A percentile compares a stretch with the other conserved stretches of the same genome.
Conservation (phyloP, 2,113 vertebrate species). For the Oreochromis niloticus region DNA sequence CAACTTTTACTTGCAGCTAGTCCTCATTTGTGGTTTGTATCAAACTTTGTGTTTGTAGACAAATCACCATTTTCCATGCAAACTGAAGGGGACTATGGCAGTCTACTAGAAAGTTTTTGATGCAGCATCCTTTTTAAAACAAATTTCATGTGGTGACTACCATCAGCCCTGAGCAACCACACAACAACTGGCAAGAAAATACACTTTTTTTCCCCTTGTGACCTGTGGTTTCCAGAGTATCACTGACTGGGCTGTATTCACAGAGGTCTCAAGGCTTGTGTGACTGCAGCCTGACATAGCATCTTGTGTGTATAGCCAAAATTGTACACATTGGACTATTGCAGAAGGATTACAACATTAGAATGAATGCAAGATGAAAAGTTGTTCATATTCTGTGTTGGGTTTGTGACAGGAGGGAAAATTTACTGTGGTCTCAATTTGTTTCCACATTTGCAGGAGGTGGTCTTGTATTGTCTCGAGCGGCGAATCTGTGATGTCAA, state of each 20-base stretch:
- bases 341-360: neutral
- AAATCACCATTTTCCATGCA: neutral
- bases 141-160: neutral
- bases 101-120: neutral
- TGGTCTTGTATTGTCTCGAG: constrained; percentile 90
- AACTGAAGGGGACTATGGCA: neutral
- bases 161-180: neutral
- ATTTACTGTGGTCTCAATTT: neutral
- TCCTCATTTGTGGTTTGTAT: neutral
- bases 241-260: neutral
- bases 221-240: neutral
- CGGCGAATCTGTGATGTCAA: constrained; percentile 89
- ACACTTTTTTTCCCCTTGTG: neutral
- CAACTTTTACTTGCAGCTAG: neutral
- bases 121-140: neutral
- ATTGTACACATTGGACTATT: neutral
- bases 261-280: neutral
- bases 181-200: neutral
- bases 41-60: neutral
- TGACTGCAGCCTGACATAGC: neutral
- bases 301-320: neutral
- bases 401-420: neutral
- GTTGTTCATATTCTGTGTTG: too few relatives aligned
- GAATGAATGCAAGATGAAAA: neutral
- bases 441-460: constrained; percentile 75